Base-by-base conservation (phyloP, 2,888 invertebrate species). In the Margaritifera margaritifera region DNA sequence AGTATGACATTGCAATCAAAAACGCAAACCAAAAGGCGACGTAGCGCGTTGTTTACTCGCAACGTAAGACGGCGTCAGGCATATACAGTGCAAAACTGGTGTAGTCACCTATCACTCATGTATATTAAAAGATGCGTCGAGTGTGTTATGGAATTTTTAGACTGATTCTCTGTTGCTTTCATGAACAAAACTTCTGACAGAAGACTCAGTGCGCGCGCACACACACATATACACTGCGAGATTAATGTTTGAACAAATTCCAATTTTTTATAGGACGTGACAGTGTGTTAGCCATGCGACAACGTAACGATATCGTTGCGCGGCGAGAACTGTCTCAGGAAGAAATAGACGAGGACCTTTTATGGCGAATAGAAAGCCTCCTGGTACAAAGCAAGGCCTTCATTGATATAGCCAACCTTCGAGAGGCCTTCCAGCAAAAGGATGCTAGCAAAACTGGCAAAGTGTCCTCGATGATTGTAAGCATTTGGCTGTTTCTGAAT, bases 251-350 rank as follows among this genome's bases (percentile, higher is more conserved):
- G 20, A 55, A 55, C 19, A 8, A n/a, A 19, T 27, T 2, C 15
- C 8, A 25, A 42, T 52, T 53, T 51, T 58, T 59, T 50, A 19
- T 55, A 24, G 87, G 87, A 8, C 76, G 89, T n/a, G 89, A 88
- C 72, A 88, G 88, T 68, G 87, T 89, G 15, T 62, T 82, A 64
- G 88, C 88, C 0, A 80, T 84, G 72, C 71, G 74, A 55, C 64
- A 77, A 20, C 69, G 82, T 18, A 86, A 86, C 63, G 84, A 85
- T 66, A 68, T 81, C 18, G 75, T 77, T 19, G 66, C 78, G 11
- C 69, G 76, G 27, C 58, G 67, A 24, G 77, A 76, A 25, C 69
- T 84, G 62, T 77, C 82, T 0, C 77, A 77, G 52, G 89, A 89
- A 54, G 80, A 86, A 60, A 71, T 79, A 11, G 89, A 89, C 71